These are phyloP conservation scores for Catonia carolina DNA, from an alignment of 2,888 invertebrate species.

Conservation along the genomic window DNA sequence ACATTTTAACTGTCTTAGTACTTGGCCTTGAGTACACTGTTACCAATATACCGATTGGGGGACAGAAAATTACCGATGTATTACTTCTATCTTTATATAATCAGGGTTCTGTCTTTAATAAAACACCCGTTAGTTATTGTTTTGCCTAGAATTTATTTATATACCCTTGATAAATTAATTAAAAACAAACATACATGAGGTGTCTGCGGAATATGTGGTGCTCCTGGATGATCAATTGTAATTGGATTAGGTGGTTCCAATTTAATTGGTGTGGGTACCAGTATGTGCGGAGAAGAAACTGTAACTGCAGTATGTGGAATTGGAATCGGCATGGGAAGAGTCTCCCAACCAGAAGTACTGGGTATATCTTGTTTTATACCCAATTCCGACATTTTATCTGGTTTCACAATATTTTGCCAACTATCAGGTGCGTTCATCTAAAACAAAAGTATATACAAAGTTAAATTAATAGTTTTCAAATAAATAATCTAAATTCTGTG, in stretches of 20 bases:
- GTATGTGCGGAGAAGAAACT: conserved; percentile 26
- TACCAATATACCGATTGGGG: too few species aligned
- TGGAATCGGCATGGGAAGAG: conserved; percentile 20
- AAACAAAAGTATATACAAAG: background rate
- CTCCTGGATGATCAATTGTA: conserved; percentile 16
- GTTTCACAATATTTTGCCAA: conserved; percentile 11
- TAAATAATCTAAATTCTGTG: too few species aligned
- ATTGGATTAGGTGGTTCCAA: conserved; percentile 37
- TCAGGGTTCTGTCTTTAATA: too few species aligned
- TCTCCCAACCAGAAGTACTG: conserved; percentile 44
- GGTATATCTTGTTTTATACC: conserved; percentile 43
- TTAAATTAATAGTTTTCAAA: too few species aligned
- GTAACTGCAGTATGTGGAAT: conserved; percentile 22
- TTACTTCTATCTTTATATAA: too few species aligned
- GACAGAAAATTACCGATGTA: too few species aligned
- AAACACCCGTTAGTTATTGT: too few species aligned
- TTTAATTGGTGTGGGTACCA: conserved; percentile 46
- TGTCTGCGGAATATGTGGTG: conserved; percentile 40
- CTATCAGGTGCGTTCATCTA: conserved; percentile 6
- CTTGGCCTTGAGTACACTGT: too few species aligned
- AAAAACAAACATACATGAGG: conserved; percentile 36
- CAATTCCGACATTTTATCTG: conserved; percentile 43
- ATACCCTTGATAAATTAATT: too few species aligned
- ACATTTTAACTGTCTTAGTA: too few species aligned
- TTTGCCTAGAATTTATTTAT: too few species aligned